Evolutionary conservation across 2,797 vertebrate genomes (phyloP), one percentile per base, ranked within the genome.

Genomic region (Arctocebus calabarensis): DNA sequence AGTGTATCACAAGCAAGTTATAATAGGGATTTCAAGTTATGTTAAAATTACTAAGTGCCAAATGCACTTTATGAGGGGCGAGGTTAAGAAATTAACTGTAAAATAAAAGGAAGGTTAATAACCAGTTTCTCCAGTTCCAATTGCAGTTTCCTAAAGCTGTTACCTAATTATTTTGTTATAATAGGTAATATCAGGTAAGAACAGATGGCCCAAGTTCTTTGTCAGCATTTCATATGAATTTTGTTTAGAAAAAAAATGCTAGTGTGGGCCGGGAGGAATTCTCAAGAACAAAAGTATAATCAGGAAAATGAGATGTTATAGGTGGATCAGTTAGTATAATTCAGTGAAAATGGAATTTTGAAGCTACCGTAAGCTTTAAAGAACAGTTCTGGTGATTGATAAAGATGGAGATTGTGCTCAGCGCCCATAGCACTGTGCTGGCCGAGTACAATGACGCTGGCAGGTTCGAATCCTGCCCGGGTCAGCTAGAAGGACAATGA

Each of bases 141-240:
- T n/a, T 93, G 9, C 23, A 70, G 40, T 82, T 97, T 95, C 13
- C n/a, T 55, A 66, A 37, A 73, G 43, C 55, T 85, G 10, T 59
- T 78, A 84, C 32, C 19, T 82, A 55, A 74, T 62, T 57, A n/a
- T 55, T 29, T 82, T 73, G 10, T 73, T 19, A 74, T n/a, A n/a
- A n/a, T n/a, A n/a, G n/a, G n/a, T n/a, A n/a, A n/a, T n/a, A n/a
- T 79, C 27, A 59, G 48, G 27, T 90, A 78, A 85, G 70, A 96
- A 61, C 55, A 94, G 62, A 75, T 89, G 43, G 52, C 6, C n/a
- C 48, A 77, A 70, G 32, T 16, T 90, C 59, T 91, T 88, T 86
- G 81, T 94, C 62, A 79, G 71, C 74, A 79, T 78, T 89, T 77
- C 59, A 32, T 59, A 68, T 37, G 23, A 74, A 81, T 81, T 92